Base-by-base conservation (phyloP, 2,888 invertebrate species). In the Pegoplata infirma region DNA sequence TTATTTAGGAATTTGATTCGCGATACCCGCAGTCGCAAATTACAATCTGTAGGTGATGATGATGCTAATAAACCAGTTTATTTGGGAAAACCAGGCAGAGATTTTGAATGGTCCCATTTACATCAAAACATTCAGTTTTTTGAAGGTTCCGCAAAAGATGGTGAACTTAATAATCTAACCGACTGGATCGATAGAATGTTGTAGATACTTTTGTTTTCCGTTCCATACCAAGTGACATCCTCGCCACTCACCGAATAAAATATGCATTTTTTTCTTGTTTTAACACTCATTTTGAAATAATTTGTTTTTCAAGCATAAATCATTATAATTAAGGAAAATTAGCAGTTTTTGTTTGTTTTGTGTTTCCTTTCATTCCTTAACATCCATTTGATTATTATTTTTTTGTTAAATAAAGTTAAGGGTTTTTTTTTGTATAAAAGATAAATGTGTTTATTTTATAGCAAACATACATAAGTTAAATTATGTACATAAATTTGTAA, bases 21-120 rank as follows among this genome's bases (percentile, higher is more conserved):
- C 25, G 91, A 94, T 51, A 97, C 97, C 0, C 95, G 96, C 85
- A 93, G 94, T 36, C 96, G 92, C 84, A 95, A 96, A 84, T 90
- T 98, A 80, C 92, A 95, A 83, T 93, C 95, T 0, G 74, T 75
- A 3, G 85, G 84, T 59, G 95, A 95, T 83, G 92, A 92, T 58
- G 92, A 92, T 49, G 89, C 91, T 0, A 90, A 90, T n/a, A 92
- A 92, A 84, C 89, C 89, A 49, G 87, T 90, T 5, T 93, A 91
- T 82, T 90, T 98, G 25, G 97, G 97, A 16, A 94, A 94, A 85
- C 89, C 90, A 3, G 95, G 94, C 64, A 94, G 94, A 85, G 95
- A 96, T 85, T 98, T 98, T 90, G 93, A 94, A 84, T 98, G 98
- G 88, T 90, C 92, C 0, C 94, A 96, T 83, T 89, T 97, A 10